These are phyloP conservation scores for Chrysogorgia sp. DNA, from an alignment of 92 coral and sea anemone species.

Conservation along the genomic window DNA sequence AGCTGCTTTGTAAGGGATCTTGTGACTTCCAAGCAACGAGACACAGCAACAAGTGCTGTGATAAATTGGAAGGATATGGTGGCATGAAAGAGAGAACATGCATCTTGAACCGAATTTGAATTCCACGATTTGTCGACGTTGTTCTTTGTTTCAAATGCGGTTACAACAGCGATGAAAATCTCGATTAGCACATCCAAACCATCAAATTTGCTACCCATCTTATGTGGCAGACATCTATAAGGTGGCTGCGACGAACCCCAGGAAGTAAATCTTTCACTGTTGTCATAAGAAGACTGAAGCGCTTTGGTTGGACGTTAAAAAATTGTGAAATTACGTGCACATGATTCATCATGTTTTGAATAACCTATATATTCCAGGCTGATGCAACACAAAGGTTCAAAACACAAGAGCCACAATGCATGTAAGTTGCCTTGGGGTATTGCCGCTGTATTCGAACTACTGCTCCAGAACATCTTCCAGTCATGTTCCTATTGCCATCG, in stretches of 20 bases:
- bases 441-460: not conserved
- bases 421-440: not conserved
- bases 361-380: not conserved
- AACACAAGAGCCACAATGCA: not conserved
- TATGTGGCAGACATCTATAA: not conserved
- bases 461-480: slow-evolving; percentile 1
- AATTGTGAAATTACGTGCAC: not conserved
- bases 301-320: not conserved
- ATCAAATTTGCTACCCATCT: not conserved
- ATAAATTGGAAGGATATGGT: not conserved
- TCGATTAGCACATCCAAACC: not conserved
- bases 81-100: not conserved
- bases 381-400: slow-evolving; percentile 11
- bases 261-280: not conserved
- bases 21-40: slow-evolving; percentile 1
- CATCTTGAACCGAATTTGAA: not conserved
- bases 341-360: slow-evolving; percentile 4
- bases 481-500: not conserved
- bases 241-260: not conserved
- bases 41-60: not conserved
- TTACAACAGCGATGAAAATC: not conserved
- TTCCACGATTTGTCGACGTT: slow-evolving; percentile 1
- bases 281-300: not conserved
- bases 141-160: not conserved
- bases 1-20: no score